Conservation (phyloP, 1,140 invertebrate genomes). For the Muscidifurax raptorellus region DNA sequence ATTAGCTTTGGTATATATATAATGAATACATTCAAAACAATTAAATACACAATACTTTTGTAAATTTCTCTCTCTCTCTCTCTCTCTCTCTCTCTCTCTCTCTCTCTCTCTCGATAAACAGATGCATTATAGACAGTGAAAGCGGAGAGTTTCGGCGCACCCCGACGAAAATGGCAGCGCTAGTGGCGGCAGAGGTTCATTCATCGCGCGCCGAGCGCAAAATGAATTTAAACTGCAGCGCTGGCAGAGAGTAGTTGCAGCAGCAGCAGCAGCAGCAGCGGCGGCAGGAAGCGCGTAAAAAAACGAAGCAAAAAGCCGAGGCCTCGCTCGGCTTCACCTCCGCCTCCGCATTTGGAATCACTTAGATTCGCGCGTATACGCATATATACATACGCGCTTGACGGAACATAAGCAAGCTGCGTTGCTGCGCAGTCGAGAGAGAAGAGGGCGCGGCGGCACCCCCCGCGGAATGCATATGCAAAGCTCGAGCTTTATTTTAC, state of each 20-base stretch:
- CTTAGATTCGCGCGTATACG: neutral
- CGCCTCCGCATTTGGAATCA: conserved; percentile 6
- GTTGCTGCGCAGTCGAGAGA: neutral
- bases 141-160: neutral
- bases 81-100: neutral
- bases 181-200: neutral
- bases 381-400: neutral
- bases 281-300: neutral
- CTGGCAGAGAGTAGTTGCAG: neutral
- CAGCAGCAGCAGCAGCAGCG: neutral
- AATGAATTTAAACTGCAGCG: neutral
- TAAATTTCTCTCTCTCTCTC: too few species aligned
- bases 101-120: too few species aligned
- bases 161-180: neutral
- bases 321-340: neutral
- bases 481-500: conserved; percentile 1
- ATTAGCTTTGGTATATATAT: too few species aligned
- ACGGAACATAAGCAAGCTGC: neutral
- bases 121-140: too few species aligned
- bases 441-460: neutral
- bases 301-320: neutral
- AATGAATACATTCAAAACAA: too few species aligned
- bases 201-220: neutral
- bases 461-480: neutral
- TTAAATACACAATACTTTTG: too few species aligned